Conservation (phyloP, 2,888 invertebrate species). For the Ditylenchus weischeri region DNA sequence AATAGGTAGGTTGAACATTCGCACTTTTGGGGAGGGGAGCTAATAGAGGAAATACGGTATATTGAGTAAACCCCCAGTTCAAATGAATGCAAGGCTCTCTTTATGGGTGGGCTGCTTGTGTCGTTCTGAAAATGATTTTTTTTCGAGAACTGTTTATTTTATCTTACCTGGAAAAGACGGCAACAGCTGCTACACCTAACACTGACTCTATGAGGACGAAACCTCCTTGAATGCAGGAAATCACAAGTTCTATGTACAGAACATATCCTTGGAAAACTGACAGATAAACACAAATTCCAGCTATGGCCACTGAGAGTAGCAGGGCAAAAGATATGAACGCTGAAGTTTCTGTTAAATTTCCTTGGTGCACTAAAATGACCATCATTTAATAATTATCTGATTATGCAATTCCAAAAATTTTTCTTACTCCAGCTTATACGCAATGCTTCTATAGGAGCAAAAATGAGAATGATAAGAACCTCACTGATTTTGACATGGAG, state of each 20-base stretch:
- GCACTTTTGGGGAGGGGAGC: no score
- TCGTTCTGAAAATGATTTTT: no score
- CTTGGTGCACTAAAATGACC: conserved; percentile 32
- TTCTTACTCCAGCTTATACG: conserved; percentile 47
- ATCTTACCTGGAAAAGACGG: conserved; percentile 33
- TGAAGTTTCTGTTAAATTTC: conserved; percentile 43
- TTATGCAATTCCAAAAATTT: conserved; percentile 17
- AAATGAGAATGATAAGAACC: conserved; percentile 39
- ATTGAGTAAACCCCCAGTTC: no score
- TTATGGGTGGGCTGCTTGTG: neutral
- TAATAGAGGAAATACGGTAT: no score
- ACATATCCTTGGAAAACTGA: conserved; percentile 39
- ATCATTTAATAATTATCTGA: no score
- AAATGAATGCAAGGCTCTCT: no score
- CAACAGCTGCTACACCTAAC: conserved; percentile 37
- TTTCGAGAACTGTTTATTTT: no score
- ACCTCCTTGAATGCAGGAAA: conserved; percentile 30
- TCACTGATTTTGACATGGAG: conserved; percentile 44
- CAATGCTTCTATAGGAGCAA: conserved; percentile 44
- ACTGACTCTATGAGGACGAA: conserved; percentile 37
- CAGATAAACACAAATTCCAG: conserved; percentile 41
- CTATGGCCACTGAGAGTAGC: conserved; percentile 32
- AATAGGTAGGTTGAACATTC: no score
- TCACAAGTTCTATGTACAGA: conserved; percentile 35
- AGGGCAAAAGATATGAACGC: conserved; percentile 37